Conservation (phyloP, 2,797 vertebrate species). For the Cheirogaleus major region DNA sequence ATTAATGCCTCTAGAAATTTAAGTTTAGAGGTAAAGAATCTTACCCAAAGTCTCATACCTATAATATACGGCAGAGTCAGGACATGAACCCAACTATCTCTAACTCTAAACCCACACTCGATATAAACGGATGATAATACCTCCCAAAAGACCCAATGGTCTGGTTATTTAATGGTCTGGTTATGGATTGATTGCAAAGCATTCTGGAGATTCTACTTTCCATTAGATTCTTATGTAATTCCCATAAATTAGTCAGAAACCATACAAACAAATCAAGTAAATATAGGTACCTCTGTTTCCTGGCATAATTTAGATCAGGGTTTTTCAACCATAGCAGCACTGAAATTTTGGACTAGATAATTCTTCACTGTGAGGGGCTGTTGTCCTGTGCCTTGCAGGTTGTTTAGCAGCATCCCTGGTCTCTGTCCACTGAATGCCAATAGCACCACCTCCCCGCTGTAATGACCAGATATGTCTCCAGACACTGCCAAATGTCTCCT, state of each 20-base stretch:
- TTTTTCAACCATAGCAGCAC: neutral
- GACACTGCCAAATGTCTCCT: neutral
- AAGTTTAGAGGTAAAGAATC: constrained; percentile 2
- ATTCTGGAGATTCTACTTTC: neutral
- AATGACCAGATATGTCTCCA: neutral
- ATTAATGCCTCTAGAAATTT: neutral
- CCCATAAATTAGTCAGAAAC: neutral
- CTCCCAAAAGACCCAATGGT: neutral
- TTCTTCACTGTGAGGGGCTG: neutral
- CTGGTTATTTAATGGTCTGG: constrained; percentile 41
- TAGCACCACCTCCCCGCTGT: neutral
- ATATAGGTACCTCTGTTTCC: neutral
- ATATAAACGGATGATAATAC: neutral
- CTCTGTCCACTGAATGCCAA: neutral
- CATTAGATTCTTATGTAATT: neutral
- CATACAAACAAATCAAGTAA: neutral
- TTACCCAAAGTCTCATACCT: neutral
- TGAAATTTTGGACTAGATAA: neutral
- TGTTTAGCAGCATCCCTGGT: neutral
- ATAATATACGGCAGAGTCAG: neutral
- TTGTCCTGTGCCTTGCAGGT: neutral
- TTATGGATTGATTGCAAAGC: neutral
- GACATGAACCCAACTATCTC: neutral
- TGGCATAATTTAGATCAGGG: neutral
- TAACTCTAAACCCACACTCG: neutral